Conservation (phyloP, 1,140 invertebrate genomes). For the Ceratina australensis region DNA sequence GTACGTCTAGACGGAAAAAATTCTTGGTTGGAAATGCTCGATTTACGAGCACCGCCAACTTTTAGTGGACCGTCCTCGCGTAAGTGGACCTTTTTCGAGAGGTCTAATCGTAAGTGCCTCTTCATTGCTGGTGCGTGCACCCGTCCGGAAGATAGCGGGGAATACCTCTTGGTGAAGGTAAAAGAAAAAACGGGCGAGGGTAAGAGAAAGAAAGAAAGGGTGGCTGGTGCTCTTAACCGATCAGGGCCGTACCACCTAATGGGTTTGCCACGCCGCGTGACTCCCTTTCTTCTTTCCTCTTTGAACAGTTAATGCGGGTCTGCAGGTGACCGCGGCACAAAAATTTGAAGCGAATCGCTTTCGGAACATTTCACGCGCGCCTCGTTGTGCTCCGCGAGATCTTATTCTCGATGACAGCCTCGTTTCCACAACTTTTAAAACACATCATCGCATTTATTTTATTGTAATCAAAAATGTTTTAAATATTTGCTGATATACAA, state of each 20-base stretch:
- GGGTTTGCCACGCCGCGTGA: conserved; percentile 44
- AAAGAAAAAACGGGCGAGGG: neutral
- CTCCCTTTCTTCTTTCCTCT: neutral
- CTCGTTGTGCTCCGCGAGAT: too few species aligned
- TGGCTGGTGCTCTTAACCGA: conserved; percentile 51
- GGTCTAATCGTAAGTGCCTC: conserved; percentile 61
- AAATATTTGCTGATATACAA: too few species aligned
- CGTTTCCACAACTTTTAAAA: too few species aligned
- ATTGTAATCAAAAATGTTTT: too few species aligned
- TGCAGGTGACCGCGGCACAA: conserved; percentile 17
- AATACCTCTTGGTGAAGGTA: conserved; percentile 37
- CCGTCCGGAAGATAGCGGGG: conserved; percentile 48
- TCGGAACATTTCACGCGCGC: neutral
- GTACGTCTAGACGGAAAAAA: conserved; percentile 42
- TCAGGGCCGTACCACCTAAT: conserved; percentile 50
- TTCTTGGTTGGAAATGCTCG: conserved; percentile 31
- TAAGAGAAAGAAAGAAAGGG: conserved; percentile 7
- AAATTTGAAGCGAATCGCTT: neutral
- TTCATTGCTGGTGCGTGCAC: conserved; percentile 62
- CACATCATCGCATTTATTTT: too few species aligned
- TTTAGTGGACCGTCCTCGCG: conserved; percentile 49
- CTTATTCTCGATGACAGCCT: too few species aligned
- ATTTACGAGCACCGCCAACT: conserved; percentile 60
- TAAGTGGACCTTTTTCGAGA: conserved; percentile 53
- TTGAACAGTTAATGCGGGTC: conserved; percentile 27